These are phyloP conservation scores for Hyposoter didymator DNA, from an alignment of 2,888 invertebrate genomes.

Conservation along the genomic window DNA sequence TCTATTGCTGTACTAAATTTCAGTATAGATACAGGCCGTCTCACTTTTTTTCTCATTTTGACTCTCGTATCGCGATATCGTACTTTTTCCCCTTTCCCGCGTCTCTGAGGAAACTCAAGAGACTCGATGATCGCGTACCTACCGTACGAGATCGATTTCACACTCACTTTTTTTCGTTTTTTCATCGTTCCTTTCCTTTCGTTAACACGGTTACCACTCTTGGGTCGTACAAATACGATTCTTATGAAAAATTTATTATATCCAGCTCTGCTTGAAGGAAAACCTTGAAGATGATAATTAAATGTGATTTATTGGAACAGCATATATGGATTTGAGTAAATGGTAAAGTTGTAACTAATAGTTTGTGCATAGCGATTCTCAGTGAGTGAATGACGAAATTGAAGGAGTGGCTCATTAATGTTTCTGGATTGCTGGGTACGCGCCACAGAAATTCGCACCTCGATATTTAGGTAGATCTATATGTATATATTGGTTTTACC, in stretches of 20 bases:
- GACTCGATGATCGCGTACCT: constrained; percentile 36
- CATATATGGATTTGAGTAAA: not conserved
- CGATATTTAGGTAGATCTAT: not conserved
- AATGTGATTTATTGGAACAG: not conserved
- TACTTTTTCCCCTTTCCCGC: constrained; percentile 28
- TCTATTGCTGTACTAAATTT: constrained; percentile 51
- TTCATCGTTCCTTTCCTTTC: constrained; percentile 15
- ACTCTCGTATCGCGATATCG: not conserved
- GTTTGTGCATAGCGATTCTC: not conserved
- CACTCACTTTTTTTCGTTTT: constrained; percentile 32
- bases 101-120: constrained; percentile 36
- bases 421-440: not conserved
- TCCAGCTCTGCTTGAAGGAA: constrained; percentile 9
- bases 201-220: not conserved
- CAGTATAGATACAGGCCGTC: constrained; percentile 11
- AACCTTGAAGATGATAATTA: not conserved
- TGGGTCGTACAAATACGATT: constrained; percentile 13
- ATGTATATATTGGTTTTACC: constrained; percentile 23
- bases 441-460: not conserved
- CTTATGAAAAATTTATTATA: constrained; percentile 37
- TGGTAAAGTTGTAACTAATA: constrained; percentile 6
- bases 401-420: constrained; percentile 53
- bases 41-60: constrained; percentile 18
- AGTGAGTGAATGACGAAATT: constrained; percentile 29
- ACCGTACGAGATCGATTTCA: constrained; percentile 59